Conservation (phyloP, 2,888 invertebrate species). For the Andrena hattorfiana region DNA sequence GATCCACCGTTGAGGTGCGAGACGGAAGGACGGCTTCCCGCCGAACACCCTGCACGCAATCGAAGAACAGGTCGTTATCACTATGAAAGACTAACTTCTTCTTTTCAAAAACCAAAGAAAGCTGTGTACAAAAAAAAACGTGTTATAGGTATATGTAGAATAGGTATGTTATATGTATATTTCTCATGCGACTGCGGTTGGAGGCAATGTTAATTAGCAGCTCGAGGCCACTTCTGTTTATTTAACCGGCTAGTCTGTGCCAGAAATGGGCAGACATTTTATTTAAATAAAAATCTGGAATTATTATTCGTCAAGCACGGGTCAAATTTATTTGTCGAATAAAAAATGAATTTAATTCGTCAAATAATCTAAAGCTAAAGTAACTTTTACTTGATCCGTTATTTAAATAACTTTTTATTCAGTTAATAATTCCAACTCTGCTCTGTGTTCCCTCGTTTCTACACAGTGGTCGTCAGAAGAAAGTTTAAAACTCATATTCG, state of each 20-base stretch:
- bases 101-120: slow-evolving; percentile 44
- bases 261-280: neutral
- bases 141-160: slow-evolving; percentile 59
- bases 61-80: slow-evolving; percentile 42
- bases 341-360: no score
- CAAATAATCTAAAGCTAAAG: no score
- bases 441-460: no score
- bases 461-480: no score
- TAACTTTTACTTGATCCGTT: no score
- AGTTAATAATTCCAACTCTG: no score
- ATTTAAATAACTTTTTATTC: no score
- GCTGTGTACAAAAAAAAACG: slow-evolving; percentile 62
- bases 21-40: neutral
- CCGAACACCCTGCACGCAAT: slow-evolving; percentile 48
- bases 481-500: no score
- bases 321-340: no score
- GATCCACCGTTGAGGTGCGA: neutral
- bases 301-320: no score
- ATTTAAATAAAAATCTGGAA: neutral
- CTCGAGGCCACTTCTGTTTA: neutral
- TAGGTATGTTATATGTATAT: slow-evolving; percentile 41
- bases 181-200: slow-evolving; percentile 28
- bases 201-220: neutral
- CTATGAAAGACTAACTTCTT: slow-evolving; percentile 48
- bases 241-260: neutral